Percentiles rank a stretch among this genome's conserved stretches.
These are phyloP conservation scores for Megaustenia siamemsis DNA, from an alignment of 2,888 invertebrate species.

Conservation along the genomic window DNA sequence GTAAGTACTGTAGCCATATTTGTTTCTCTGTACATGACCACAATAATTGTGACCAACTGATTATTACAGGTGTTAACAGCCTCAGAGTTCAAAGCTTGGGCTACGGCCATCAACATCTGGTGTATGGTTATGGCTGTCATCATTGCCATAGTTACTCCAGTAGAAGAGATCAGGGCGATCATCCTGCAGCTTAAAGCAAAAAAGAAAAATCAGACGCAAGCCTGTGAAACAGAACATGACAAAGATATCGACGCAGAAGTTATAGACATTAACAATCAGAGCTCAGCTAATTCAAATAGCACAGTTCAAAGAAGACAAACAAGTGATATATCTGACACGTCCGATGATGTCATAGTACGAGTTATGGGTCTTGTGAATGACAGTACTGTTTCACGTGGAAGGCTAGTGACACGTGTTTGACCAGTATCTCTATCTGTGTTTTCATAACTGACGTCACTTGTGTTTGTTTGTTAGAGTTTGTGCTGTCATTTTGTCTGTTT, in stretches of 20 bases:
- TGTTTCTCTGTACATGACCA: no score
- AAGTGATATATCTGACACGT: no score
- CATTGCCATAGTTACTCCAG: slow-evolving; percentile 64
- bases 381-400: no score
- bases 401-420: no score
- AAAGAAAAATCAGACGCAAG: neutral
- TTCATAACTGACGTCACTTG: no score
- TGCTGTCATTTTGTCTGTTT: no score
- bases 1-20: no score
- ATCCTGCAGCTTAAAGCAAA: slow-evolving; percentile 27
- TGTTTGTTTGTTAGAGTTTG: no score
- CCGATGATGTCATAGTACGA: no score
- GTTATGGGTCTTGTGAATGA: no score
- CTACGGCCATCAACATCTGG: slow-evolving; percentile 62
- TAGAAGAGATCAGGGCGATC: slow-evolving; percentile 64
- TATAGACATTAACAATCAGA: neutral
- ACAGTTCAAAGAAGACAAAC: neutral
- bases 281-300: neutral
- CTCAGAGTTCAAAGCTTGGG: slow-evolving; percentile 64
- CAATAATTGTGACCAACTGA: no score
- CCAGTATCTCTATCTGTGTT: no score
- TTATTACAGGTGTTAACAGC: slow-evolving; percentile 61
- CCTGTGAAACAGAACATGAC: neutral
- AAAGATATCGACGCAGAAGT: neutral
- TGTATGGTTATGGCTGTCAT: slow-evolving; percentile 65